Conservation (phyloP, 2,113 vertebrate genomes). For the Ochotona princeps region DNA sequence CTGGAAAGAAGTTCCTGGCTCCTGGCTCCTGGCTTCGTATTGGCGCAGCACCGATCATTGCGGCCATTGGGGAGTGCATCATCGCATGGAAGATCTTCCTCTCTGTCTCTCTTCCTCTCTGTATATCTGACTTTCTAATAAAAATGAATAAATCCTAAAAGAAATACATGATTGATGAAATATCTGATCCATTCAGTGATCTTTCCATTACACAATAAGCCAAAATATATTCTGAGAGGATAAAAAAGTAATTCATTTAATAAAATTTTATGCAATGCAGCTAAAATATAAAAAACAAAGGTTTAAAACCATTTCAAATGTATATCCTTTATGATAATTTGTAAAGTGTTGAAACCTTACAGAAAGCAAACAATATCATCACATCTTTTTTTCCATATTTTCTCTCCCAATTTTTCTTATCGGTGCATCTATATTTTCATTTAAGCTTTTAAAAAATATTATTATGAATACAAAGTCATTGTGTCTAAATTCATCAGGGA, state of each 20-base stretch:
- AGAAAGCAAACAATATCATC: neutral
- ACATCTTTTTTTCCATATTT: neutral
- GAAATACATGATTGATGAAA: neutral
- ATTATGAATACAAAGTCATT: neutral
- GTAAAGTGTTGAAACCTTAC: neutral
- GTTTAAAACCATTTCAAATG: neutral
- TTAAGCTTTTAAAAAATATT: neutral
- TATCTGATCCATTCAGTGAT: neutral
- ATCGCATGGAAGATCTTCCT: no score
- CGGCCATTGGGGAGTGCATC: no score
- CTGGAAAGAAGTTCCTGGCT: no score
- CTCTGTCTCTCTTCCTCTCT: no score
- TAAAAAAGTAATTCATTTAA: neutral
- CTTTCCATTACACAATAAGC: neutral
- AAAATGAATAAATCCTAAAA: no score
- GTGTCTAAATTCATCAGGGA: no score
- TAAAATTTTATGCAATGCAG: neutral
- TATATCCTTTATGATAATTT: neutral
- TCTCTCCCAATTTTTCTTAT: neutral
- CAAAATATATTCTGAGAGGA: neutral
- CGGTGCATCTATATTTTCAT: neutral
- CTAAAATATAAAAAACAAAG: neutral
- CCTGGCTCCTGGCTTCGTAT: no score
- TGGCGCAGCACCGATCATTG: no score
- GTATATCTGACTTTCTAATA: no score